Base-by-base conservation (phyloP, 2,888 invertebrate species). In the Meganola albula region DNA sequence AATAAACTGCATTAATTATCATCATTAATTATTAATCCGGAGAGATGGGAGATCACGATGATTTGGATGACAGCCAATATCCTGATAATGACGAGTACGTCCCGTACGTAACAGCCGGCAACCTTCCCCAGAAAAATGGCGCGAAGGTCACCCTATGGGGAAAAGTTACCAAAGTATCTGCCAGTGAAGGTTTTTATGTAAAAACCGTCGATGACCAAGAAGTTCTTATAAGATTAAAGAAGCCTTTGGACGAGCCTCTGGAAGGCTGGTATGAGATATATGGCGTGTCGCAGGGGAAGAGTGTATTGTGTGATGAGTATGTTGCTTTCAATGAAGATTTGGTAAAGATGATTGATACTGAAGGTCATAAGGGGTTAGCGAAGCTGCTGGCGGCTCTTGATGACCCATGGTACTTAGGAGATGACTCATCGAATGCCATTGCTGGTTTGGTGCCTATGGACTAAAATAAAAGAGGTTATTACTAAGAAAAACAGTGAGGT, bases 251-350 rank as follows among this genome's bases (percentile, higher is more conserved):
- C 14, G 86, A 85, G 33, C 63, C 78, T 1, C 53, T 86, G 8
- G 85, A 84, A 54, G 86, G 86, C 4, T 87, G 87, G 86, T 83
- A 82, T 37, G 87, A 87, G 44, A 76, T 86, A 16, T 66, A 69
- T 29, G 86, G 87, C 7, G 72, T 76, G 4, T 78, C 80, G 1
- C 84, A 85, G 62, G 86, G 85, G 8, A 83, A 75, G 35, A 71
- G 67, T 41, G 61, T 87, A 4, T 44, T 86, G 31, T 85, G 85
- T 44, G 85, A 86, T 29, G 85, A 86, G 31, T 84, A 82, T 42
- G 64, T 83, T 0, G 62, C 74, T 0, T 77, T 87, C 44, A 71
- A 74, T 10, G 64, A 61, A 24, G 76, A 80, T 21, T 63, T 83
- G 60, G 55, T 74, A 0, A 76, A 75, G 32, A 78, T 79, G 37